Base-by-base conservation (phyloP, 92 coral and sea anemone species). In the Zoanthus solanderi region DNA sequence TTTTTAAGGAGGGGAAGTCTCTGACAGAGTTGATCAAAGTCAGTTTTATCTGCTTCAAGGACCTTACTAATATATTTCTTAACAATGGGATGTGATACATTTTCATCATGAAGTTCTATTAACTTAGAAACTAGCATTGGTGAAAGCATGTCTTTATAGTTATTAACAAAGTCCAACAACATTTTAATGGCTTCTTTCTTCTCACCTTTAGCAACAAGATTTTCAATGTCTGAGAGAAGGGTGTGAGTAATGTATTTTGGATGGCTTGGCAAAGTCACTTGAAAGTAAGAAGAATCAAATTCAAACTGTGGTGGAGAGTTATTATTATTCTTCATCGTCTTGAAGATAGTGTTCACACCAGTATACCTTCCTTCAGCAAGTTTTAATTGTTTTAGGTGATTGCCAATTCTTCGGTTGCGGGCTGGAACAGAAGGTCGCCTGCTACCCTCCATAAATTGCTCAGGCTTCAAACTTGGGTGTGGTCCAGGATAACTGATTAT, bases 401-500 rank as follows among this genome's bases (percentile, higher is more conserved):
- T 91, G 0, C 95, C 96, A 79, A 94, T 94, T 50, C 94, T 57
- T 88, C 96, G 88, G 90, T 94, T 94, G 48, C 96, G 83, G 13
- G 96, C 94, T 65, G 92, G 94, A 45, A 94, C 96, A 16, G 76
- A 75, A 17, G 96, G 94, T 18, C 92, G 88, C 53, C 75, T 87
- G 7, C 57, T 72, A 45, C 93, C 94, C n/a, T 89, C 94, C 56
- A 8, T 28, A 72, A 94, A 94, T 52, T 89, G 88, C 31, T 92
- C 96, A 32, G 37, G 66, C 50, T 67, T 92, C 3, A 94, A 84
- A 32, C 87, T 90, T 4, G 94, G 90, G 57, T 92, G 93, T 7
- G 96, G 96, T 4, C 94, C 96, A 11, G 94, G 96, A 57, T 94
- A 94, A 68, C 96, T 94, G 5, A 89, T 85, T 71, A 94, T 89